phyloP scores from a whole-genome alignment of 1,140 invertebrate genomes.

The Scaptomyza hsui region DNA sequence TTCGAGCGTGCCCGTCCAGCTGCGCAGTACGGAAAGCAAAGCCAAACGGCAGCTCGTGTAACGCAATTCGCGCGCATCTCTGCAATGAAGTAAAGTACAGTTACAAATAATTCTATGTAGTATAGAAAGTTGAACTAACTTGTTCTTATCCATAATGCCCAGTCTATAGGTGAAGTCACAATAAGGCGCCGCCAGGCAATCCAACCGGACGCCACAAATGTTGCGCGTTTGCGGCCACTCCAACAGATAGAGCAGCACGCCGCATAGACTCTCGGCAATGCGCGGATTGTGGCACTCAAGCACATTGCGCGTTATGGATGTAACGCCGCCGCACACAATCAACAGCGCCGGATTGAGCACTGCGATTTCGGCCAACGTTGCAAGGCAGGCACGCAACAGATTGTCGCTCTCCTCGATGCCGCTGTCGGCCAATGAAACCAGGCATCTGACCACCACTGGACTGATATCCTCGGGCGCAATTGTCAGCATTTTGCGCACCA shows the following conservation, averaged over 20 bases:
- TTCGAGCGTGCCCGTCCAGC: slow-evolving; percentile 94
- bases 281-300: slow-evolving; percentile 91
- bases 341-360: slow-evolving; percentile 92
- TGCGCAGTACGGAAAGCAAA: slow-evolving; percentile 92
- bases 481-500: slow-evolving; percentile 85
- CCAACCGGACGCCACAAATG: slow-evolving; percentile 90
- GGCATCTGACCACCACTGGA: slow-evolving; percentile 87
- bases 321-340: slow-evolving; percentile 92
- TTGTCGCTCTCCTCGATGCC: slow-evolving; percentile 91
- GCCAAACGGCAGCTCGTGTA: slow-evolving; percentile 93
- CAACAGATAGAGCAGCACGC: slow-evolving; percentile 93
- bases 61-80: slow-evolving; percentile 92
- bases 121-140: slow-evolving; percentile 60
- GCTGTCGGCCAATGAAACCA: slow-evolving; percentile 93
- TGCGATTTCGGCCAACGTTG: slow-evolving; percentile 93
- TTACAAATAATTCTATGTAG: not conserved
- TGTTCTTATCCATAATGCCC: slow-evolving; percentile 86
- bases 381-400: slow-evolving; percentile 91
- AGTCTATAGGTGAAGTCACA: slow-evolving; percentile 94
- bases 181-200: slow-evolving; percentile 94
- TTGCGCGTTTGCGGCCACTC: slow-evolving; percentile 92
- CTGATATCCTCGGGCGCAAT: slow-evolving; percentile 79
- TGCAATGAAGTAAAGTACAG: slow-evolving; percentile 69
- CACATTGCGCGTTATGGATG: slow-evolving; percentile 91
- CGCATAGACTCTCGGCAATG: slow-evolving; percentile 93